phyloP scores from a whole-genome alignment of 92 coral and sea anemone species.

The Epizoanthus scotinus region DNA sequence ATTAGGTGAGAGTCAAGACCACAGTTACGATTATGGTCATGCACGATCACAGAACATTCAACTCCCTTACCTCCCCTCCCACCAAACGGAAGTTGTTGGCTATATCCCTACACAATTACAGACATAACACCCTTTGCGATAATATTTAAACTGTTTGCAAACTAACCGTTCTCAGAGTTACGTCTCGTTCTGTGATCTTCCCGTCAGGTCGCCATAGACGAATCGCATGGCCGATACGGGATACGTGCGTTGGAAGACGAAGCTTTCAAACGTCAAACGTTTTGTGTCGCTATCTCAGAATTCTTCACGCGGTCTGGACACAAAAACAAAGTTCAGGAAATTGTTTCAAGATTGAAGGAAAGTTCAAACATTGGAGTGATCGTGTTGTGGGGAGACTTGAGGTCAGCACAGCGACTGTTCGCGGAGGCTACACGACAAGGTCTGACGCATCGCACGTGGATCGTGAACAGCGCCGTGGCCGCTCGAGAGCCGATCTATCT shows the following conservation, averaged over 20 bases:
- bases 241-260: constrained; percentile 69
- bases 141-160: no score
- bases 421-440: constrained; percentile 64
- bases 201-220: constrained; percentile 59
- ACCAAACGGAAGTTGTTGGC: no score
- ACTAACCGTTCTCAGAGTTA: no score
- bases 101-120: no score
- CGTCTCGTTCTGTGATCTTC: neutral
- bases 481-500: constrained; percentile 65
- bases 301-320: constrained; percentile 64
- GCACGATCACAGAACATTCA: no score
- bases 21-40: no score
- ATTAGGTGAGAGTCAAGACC: no score
- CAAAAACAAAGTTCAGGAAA: constrained; percentile 40
- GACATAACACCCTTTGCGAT: no score
- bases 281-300: constrained; percentile 69
- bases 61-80: no score
- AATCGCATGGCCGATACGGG: constrained; percentile 77
- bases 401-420: constrained; percentile 55
- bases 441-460: constrained; percentile 63
- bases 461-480: constrained; percentile 80
- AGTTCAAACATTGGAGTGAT: constrained; percentile 61
- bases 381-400: constrained; percentile 72
- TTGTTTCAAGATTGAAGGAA: constrained; percentile 52
- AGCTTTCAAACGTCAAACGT: constrained; percentile 54